These are phyloP conservation scores for Chrysina gloriosa DNA, from an alignment of 2,888 invertebrate genomes.

Conservation along the genomic window DNA sequence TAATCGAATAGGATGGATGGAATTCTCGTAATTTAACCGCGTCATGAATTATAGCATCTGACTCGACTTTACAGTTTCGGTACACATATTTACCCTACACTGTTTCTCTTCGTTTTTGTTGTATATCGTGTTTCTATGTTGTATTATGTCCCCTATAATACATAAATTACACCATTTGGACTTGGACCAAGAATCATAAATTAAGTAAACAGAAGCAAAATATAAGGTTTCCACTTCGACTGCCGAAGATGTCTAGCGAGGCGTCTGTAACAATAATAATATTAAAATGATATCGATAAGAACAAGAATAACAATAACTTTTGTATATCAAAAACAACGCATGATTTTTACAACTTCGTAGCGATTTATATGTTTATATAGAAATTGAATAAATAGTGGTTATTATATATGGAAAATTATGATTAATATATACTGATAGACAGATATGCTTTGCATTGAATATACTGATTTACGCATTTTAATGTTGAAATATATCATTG, in stretches of 20 bases:
- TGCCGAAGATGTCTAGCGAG: neutral
- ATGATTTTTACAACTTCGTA: conserved; percentile 40
- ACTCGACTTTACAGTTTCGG: neutral
- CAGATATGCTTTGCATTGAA: conserved; percentile 55
- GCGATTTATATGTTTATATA: conserved; percentile 45
- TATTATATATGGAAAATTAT: conserved; percentile 38
- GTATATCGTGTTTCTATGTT: conserved; percentile 4
- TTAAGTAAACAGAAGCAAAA: neutral
- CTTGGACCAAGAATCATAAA: conserved; percentile 11
- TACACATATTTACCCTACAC: conserved; percentile 7
- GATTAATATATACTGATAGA: conserved; percentile 41
- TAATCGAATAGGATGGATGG: conserved; percentile 47
- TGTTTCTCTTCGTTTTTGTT: neutral
- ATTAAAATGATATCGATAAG: conserved; percentile 14
- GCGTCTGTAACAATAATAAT: conserved; percentile 6
- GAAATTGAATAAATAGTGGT: conserved; percentile 38
- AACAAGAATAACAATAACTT: conserved; percentile 36
- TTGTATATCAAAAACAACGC: conserved; percentile 40
- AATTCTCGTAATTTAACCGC: conserved; percentile 8
- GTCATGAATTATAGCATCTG: conserved; percentile 23
- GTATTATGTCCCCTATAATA: neutral
- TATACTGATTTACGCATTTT: conserved; percentile 58
- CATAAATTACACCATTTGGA: conserved; percentile 21
- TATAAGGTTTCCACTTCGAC: conserved; percentile 16
- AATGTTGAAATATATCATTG: conserved; percentile 62